Base-by-base conservation (phyloP, 2,888 invertebrate genomes). In the Ceraclea dissimilis region DNA sequence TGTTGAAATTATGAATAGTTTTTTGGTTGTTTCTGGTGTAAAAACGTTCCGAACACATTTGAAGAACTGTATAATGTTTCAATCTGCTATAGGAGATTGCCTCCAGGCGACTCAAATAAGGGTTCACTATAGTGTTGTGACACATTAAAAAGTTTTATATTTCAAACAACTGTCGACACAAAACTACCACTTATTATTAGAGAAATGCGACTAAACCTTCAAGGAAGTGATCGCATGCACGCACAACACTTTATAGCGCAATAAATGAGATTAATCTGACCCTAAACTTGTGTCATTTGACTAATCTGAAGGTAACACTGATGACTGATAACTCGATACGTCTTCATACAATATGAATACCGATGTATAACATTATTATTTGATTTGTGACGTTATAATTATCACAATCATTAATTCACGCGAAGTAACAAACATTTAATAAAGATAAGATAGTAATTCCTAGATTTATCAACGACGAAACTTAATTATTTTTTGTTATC, bases 31-130 rank as follows among this genome's bases (percentile, higher is more conserved):
- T 73, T 72, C 77, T 76, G 67, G 77, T 78, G 71, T 78, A 78
- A 71, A 77, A 77, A 68, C 78, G 76, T 76, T 78, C 78, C 71
- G 77, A 76, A 76, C 76, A 77, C 78, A 78, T 78, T 74, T 77
- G 78, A 75, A 77, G 76, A 75, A 77, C 77, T 74, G 76, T 76
- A 72, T 76, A 77, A 71, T 76, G 55, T 50, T 57, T 57, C 57
- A 57, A 49, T 34, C 31, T 51, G 22, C 26, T 54, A 46, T 49
- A 47, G 21, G 50, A 52, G 16, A 55, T 51, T 21, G 49, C 34
- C 50, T 52, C 59, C 56, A 54, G 52, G 34, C 56, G 59, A 61
- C 54, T 48, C 22, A 50, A 50, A 50, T 47, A 20, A 22, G 43
- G 55, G 26, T 51, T 58, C 31, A 55, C 53, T 39, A 39, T 8